Percentiles rank a stretch among this genome's conserved stretches.
These are phyloP conservation scores for Netelia melanura DNA, from an alignment of 2,888 invertebrate species.

Conservation along the genomic window DNA sequence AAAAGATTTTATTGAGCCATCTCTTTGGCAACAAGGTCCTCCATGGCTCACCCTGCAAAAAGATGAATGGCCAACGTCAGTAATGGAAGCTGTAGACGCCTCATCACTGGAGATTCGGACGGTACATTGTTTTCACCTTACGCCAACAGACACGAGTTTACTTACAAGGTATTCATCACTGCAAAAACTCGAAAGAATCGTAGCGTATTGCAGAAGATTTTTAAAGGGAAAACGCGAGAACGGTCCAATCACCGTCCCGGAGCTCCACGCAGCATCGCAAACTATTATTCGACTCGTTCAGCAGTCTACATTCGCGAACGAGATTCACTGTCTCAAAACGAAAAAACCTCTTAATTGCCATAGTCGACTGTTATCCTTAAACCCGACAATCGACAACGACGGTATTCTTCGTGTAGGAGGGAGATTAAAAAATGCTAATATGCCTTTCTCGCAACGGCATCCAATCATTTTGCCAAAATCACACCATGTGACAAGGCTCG, in stretches of 20 bases:
- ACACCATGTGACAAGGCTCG: constrained; percentile 33
- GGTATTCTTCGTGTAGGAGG: constrained; percentile 36
- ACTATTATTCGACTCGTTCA: constrained; percentile 5
- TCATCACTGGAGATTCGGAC: neutral
- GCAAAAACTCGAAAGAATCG: constrained; percentile 1
- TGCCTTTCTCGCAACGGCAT: constrained; percentile 9
- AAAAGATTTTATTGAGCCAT: neutral
- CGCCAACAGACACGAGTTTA: neutral
- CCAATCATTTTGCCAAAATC: constrained; percentile 50
- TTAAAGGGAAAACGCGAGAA: neutral
- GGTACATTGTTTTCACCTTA: neutral
- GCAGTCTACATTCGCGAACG: neutral
- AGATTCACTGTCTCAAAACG: neutral
- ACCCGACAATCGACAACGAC: neutral
- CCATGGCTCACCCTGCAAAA: constrained; percentile 30
- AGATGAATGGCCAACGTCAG: constrained; percentile 27
- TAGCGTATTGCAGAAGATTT: neutral
- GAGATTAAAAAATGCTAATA: neutral
- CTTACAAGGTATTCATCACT: neutral
- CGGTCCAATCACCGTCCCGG: neutral
- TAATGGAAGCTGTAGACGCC: neutral
- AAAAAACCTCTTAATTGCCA: constrained; percentile 3
- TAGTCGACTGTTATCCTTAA: neutral
- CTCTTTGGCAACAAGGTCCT: constrained; percentile 60
- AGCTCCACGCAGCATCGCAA: constrained; percentile 3